Evolutionary conservation across 2,888 invertebrate species (phyloP).

Genomic region (Scaptomyza cyrtandrae): DNA sequence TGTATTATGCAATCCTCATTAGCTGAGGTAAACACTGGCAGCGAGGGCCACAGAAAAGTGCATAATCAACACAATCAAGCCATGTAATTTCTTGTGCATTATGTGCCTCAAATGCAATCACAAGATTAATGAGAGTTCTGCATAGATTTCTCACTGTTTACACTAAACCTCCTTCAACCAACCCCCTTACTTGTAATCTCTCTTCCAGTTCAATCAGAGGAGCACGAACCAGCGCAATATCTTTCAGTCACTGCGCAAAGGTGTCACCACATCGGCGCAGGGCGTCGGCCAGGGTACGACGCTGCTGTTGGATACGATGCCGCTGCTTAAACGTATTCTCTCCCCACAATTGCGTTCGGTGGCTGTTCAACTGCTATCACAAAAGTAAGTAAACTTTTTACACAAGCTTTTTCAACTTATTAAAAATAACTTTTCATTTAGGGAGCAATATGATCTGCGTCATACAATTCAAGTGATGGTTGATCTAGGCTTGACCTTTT

Average conservation of each 20-base stretch:
- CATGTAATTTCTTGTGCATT: conserved; percentile 80
- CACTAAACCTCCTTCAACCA: conserved; percentile 28
- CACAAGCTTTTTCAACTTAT: not conserved
- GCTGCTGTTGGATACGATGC: conserved; percentile 89
- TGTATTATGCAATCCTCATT: conserved; percentile 84
- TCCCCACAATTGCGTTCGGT: conserved; percentile 91
- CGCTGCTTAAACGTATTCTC: conserved; percentile 89
- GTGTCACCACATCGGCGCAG: conserved; percentile 85
- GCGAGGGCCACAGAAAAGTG: conserved; percentile 69
- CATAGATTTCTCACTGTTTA: conserved; percentile 66
- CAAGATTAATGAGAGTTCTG: conserved; percentile 77
- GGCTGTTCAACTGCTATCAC: conserved; percentile 82
- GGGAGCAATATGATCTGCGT: conserved; percentile 86
- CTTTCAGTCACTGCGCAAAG: conserved; percentile 87
- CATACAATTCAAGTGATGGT: conserved; percentile 93
- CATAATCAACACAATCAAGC: conserved; percentile 82
- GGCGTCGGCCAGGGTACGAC: conserved; percentile 83
- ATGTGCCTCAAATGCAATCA: conserved; percentile 82
- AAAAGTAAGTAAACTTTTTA: conserved; percentile 73
- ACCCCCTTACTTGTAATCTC: not conserved
- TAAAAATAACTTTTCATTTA: conserved; percentile 7
- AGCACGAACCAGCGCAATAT: conserved; percentile 85
- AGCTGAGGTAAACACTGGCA: conserved; percentile 66
- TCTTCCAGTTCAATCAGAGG: conserved; percentile 86
- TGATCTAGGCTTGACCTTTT: conserved; percentile 93